A percentile compares a stretch with the other conserved stretches of the same genome.
phyloP scores from a whole-genome alignment of 1,140 invertebrate genomes.

The Ooceraea biroi region DNA sequence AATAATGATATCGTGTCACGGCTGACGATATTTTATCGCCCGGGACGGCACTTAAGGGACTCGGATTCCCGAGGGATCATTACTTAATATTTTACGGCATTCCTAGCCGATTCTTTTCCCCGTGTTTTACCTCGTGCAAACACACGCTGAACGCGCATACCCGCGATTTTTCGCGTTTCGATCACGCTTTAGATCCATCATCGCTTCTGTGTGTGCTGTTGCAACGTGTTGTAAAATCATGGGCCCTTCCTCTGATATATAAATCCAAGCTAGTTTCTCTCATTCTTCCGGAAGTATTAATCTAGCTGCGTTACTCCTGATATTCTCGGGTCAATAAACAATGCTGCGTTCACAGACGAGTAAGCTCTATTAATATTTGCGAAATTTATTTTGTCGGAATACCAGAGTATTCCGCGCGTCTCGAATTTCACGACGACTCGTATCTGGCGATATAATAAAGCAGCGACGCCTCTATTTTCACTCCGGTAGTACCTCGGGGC shows the following conservation, averaged over 20 bases:
- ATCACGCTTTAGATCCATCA: not conserved
- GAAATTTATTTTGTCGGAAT: not conserved
- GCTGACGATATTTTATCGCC: constrained; percentile 37
- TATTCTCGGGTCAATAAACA: not conserved
- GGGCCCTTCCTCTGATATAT: not conserved
- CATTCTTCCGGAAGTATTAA: not conserved
- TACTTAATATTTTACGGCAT: constrained; percentile 56
- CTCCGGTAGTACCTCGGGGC: constrained; percentile 29
- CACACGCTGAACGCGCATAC: not conserved
- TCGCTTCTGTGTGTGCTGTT: not conserved
- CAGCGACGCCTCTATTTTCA: constrained; percentile 56
- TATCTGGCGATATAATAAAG: constrained; percentile 49
- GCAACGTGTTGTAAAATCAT: not conserved
- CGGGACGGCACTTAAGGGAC: constrained; percentile 7
- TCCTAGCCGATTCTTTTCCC: constrained; percentile 10
- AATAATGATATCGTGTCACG: constrained; percentile 36
- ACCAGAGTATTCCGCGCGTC: constrained; percentile 38
- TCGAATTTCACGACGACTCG: constrained; percentile 47
- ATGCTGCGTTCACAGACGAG: too few relatives aligned
- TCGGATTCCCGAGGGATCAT: constrained; percentile 46
- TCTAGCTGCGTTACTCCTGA: too few relatives aligned
- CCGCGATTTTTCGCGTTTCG: not conserved
- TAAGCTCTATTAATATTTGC: too few relatives aligned
- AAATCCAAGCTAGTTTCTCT: not conserved
- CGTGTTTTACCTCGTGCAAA: not conserved